Percentiles rank a stretch among this genome's conserved stretches.
These are phyloP conservation scores for Diadumene lineata DNA, from an alignment of 92 coral and sea anemone genomes.

Conservation along the genomic window DNA sequence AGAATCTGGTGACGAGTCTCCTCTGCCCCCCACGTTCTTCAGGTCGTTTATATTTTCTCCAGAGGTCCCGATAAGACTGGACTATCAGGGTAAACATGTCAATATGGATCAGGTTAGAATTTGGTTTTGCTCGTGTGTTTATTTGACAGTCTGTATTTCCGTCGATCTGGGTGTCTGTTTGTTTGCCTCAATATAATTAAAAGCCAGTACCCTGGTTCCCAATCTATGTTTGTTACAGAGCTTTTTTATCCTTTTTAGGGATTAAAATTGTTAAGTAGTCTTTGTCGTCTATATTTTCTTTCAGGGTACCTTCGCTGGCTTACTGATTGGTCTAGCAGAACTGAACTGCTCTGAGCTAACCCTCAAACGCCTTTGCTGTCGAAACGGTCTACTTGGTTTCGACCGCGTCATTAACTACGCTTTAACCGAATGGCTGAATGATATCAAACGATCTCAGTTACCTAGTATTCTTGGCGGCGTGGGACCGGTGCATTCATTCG, in stretches of 20 bases:
- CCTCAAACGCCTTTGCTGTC: slow-evolving; percentile 88
- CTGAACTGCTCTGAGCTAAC: slow-evolving; percentile 94
- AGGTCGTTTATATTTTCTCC: slow-evolving; percentile 93
- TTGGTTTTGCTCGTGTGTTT: too few relatives aligned
- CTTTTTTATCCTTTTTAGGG: too few relatives aligned
- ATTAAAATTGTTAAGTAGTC: too few relatives aligned
- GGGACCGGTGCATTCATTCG: slow-evolving; percentile 97
- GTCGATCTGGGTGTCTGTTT: too few relatives aligned
- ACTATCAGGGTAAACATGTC: slow-evolving; percentile 94
- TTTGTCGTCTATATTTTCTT: neutral
- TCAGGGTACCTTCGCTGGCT: slow-evolving; percentile 90
- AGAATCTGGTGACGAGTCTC: slow-evolving; percentile 47
- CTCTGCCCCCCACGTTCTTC: slow-evolving; percentile 81
- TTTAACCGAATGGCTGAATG: slow-evolving; percentile 93
- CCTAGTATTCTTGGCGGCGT: slow-evolving; percentile 95
- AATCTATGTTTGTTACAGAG: too few relatives aligned
- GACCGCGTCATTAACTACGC: slow-evolving; percentile 90
- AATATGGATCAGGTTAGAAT: slow-evolving; percentile 90
- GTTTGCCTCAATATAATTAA: too few relatives aligned
- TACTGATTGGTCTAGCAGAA: slow-evolving; percentile 89
- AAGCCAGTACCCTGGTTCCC: too few relatives aligned
- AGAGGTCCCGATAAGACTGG: slow-evolving; percentile 94
- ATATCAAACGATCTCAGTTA: slow-evolving; percentile 83
- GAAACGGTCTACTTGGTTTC: slow-evolving; percentile 91
- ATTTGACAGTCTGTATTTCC: too few relatives aligned